Percentiles rank a stretch among this genome's conserved stretches.
phyloP scores from a whole-genome alignment of 2,113 vertebrate species.

The Menura novaehollandiae region DNA sequence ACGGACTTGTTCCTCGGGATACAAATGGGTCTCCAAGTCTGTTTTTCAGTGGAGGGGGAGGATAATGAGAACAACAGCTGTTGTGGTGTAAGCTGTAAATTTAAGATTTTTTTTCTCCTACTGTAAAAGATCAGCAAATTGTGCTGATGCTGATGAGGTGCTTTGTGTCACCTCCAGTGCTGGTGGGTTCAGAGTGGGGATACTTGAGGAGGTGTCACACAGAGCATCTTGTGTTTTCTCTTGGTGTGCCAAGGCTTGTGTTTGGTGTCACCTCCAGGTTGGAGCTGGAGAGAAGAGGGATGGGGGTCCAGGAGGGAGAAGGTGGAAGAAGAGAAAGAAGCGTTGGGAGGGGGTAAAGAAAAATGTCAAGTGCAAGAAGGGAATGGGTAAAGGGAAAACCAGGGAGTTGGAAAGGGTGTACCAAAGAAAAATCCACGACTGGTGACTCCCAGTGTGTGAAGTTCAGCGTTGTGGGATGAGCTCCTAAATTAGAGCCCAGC shows the following conservation, averaged over 20 bases:
- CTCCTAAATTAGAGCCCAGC: constrained; percentile 20
- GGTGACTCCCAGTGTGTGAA: background rate
- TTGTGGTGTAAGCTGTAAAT: background rate
- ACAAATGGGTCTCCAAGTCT: background rate
- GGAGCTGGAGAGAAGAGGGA: background rate
- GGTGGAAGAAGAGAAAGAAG: background rate
- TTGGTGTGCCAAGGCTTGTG: background rate
- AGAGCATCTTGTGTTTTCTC: background rate
- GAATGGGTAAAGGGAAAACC: background rate
- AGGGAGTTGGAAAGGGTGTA: background rate
- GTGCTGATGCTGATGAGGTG: background rate
- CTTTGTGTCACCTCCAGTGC: background rate
- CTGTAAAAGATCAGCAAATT: background rate
- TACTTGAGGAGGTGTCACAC: background rate
- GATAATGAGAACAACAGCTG: background rate
- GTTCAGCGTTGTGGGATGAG: background rate
- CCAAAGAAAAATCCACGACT: background rate
- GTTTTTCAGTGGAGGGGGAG: background rate
- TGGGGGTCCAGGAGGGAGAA: background rate
- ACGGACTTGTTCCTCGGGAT: background rate
- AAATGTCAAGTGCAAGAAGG: background rate
- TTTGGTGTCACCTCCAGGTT: background rate
- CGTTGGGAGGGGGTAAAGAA: background rate
- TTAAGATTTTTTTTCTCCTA: background rate
- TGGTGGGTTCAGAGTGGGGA: background rate